Percentiles rank a stretch among this genome's conserved stretches.
phyloP scores from a whole-genome alignment of 2,888 invertebrate species.

The Acrobasis repandana region DNA sequence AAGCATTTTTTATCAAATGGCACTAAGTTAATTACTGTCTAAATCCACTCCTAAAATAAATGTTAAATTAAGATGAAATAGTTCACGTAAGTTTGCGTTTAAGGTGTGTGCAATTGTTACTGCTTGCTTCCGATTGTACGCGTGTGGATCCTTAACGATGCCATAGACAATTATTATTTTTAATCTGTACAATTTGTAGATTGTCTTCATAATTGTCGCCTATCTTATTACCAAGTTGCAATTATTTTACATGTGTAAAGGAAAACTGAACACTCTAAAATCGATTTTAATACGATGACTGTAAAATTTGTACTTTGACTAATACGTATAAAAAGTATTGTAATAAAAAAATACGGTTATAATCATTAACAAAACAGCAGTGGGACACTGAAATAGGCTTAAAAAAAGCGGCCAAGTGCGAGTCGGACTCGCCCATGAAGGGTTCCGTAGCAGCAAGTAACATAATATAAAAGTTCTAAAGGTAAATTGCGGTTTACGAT shows the following conservation, averaged over 20 bases:
- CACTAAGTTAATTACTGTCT: constrained; percentile 75
- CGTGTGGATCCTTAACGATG: constrained; percentile 35
- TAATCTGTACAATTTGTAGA: constrained; percentile 26
- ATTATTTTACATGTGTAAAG: too few relatives aligned
- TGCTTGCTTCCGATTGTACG: constrained; percentile 44
- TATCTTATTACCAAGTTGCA: not conserved
- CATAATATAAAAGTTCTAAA: too few relatives aligned
- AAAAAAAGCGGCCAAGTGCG: too few relatives aligned
- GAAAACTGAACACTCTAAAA: not conserved
- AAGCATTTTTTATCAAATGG: constrained; percentile 38
- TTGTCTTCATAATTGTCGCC: not conserved
- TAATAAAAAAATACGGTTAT: not conserved
- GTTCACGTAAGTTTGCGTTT: constrained; percentile 64
- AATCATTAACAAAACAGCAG: too few relatives aligned
- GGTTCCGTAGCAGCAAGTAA: too few relatives aligned
- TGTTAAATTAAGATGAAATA: constrained; percentile 60
- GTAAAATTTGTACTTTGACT: not conserved
- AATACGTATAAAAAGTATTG: too few relatives aligned
- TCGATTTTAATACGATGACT: not conserved
- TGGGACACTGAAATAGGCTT: too few relatives aligned
- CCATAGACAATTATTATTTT: constrained; percentile 49
- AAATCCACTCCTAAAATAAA: constrained; percentile 72
- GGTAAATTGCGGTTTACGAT: too few relatives aligned
- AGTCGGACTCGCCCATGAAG: too few relatives aligned
- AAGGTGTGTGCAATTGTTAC: constrained; percentile 76